Base-by-base conservation (phyloP, 2,113 vertebrate genomes). In the Oncorhynchus kisutch region DNA sequence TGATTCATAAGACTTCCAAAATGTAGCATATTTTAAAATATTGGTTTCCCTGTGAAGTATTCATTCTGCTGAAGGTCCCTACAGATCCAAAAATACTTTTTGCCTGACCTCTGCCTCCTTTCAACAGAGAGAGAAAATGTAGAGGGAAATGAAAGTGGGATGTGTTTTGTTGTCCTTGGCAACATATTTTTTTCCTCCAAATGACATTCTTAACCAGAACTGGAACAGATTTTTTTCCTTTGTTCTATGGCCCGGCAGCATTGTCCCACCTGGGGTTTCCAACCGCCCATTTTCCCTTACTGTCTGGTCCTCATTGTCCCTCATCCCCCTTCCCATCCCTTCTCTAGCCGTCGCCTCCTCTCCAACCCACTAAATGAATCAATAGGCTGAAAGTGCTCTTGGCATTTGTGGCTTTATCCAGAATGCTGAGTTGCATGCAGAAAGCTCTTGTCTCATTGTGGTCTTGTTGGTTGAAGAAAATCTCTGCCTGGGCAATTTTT, bases 91-190 rank as follows among this genome's bases (percentile, higher is more conserved):
- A 73, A 77, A 70, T 48, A 79, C 48, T 59, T 39, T 73, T 73
- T 59, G 49, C 74, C 72, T 82, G 77, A 79, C 81, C 81, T 79
- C 74, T 74, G 67, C 57, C 39, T 79, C 57, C 48, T 65, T 59
- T 82, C 77, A 76, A 66, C 67, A 72, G 67, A 76, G 77, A 76
- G 74, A 77, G 74, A 71, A 73, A 77, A 54, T 22, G 54, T 49
- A 68, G 70, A 69, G 74, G 77, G 81, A 76, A 59, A 71, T 13
- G 66, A 74, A 77, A 82, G 72, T 80, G 67, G 70, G 81, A 34
- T 69, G 27, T 49, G 60, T 71, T 73, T 39, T 79, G 81, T 79
- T 79, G 77, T 74, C 74, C 67, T 77, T 76, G 77, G 77, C 70
- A 76, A 76, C 59, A 71, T 70, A 27, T 65, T 69, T 66, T 13